A percentile compares a stretch with the other conserved stretches of the same genome.
Evolutionary conservation across 2,797 vertebrate species (phyloP).

Genomic region (Gallirallus australis): DNA sequence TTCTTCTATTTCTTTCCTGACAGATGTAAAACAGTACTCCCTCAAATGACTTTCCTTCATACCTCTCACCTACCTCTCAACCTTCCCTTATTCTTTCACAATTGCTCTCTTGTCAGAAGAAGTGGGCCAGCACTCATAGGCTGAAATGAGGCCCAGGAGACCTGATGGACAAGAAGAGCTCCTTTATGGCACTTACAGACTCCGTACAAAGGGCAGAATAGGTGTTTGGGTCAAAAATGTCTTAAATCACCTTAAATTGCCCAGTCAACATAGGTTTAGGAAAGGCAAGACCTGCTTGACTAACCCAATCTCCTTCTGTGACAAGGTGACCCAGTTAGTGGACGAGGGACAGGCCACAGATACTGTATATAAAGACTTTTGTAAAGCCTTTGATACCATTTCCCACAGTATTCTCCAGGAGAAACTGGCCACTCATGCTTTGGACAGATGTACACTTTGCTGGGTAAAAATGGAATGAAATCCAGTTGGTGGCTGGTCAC

Average conservation of each 20-base stretch:
- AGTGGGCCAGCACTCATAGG: neutral
- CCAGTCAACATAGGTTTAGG: no score
- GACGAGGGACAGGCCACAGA: no score
- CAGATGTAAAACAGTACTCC: neutral
- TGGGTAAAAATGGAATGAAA: no score
- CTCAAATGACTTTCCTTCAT: conserved; percentile 5
- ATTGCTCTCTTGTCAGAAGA: conserved; percentile 1
- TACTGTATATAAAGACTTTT: no score
- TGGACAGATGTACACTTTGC: no score
- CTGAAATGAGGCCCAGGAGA: neutral
- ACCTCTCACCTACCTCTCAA: neutral
- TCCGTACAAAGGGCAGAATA: neutral
- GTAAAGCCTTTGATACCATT: no score
- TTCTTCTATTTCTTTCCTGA: neutral
- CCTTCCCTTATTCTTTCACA: neutral
- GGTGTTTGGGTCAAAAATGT: neutral
- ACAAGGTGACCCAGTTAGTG: no score
- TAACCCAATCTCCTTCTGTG: no score
- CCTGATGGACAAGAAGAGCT: neutral
- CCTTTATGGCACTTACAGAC: neutral
- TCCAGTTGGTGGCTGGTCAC: no score
- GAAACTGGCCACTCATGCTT: no score
- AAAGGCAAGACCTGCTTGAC: no score
- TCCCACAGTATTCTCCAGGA: no score
- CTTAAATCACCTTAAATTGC: neutral